Base-by-base conservation (phyloP, 2,888 invertebrate species). In the Drosophila koepferae region DNA sequence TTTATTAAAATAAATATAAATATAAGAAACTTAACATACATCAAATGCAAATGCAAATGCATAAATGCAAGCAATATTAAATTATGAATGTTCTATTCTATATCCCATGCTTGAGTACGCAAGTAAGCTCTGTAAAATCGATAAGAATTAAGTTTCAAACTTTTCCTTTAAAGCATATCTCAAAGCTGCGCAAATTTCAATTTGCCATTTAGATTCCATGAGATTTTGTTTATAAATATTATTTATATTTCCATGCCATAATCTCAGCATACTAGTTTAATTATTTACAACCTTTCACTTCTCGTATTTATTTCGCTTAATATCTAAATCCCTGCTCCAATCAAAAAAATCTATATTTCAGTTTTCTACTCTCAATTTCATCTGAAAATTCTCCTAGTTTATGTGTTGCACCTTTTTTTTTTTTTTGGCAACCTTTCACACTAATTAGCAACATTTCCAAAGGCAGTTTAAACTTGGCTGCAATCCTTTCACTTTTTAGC, bases 401-500 rank as follows among this genome's bases (percentile, higher is more conserved):
- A 16, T 48, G 23, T 7, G 12, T 9, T 43, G 14, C 48, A 36
- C 8, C n/a, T 20, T 20, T 20, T 20, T 28, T 28, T 28, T 28
- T 28, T 34, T 23, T 23, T 14, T 4, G 2, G 4, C 12, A 36
- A 20, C 23, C 31, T 23, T 23, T 18, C 23, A 16, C 28, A 5
- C 65, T 67, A 65, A 67, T 67, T 65, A 43, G 56, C 28, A 41
- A 56, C 36, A 60, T 49, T n/a, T 43, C 60, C 46, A 23, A 36
- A n/a, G 56, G 48, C 14, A 23, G 55, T 43, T 65, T 43, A 36
- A 65, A 14, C 41, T 20, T 40, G 18, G 36, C 36, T 56, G 67
- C 56, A 67, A 55, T 55, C 55, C 49, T 31, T 56, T 65, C 41
- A 38, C 46, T 72, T 59, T 59, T 46, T 1, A 46, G 10, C 28